phyloP scores from a whole-genome alignment of 2,797 vertebrate genomes.

The Ctenopoma kingsleyae region DNA sequence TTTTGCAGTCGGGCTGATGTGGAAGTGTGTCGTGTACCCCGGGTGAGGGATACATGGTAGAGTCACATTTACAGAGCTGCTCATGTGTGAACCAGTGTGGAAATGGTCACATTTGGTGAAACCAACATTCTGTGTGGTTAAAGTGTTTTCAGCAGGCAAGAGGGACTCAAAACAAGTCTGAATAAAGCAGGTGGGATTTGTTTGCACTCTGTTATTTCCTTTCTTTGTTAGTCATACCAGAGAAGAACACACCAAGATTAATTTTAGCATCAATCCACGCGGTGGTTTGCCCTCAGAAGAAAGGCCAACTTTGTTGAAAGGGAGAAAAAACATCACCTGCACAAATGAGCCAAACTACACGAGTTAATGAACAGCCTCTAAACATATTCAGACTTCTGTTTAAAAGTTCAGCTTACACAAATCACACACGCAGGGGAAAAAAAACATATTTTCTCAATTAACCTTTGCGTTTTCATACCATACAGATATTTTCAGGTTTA shows the following conservation, averaged over 20 bases:
- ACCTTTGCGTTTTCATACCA: neutral
- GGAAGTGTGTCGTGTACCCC: neutral
- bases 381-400: neutral
- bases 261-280: conserved; percentile 10
- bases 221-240: conserved; percentile 15
- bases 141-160: neutral
- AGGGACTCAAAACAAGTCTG: conserved; percentile 17
- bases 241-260: conserved; percentile 3
- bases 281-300: neutral
- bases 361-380: neutral
- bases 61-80: conserved; percentile 18
- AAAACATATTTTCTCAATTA: conserved; percentile 5
- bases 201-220: conserved; percentile 15
- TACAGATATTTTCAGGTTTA: neutral
- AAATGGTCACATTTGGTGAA: conserved; percentile 3
- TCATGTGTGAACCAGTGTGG: conserved; percentile 1
- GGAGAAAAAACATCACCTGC: conserved; percentile 7
- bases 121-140: neutral
- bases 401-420: neutral
- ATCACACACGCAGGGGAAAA: neutral
- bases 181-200: neutral
- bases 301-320: conserved; percentile 5
- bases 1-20: neutral
- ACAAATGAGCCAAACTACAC: conserved; percentile 8
- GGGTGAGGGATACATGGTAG: neutral